Percentiles rank a stretch among this genome's conserved stretches.
These are phyloP conservation scores for Gymnothorax javanicus DNA, from an alignment of 2,797 vertebrate species.

Conservation along the genomic window DNA sequence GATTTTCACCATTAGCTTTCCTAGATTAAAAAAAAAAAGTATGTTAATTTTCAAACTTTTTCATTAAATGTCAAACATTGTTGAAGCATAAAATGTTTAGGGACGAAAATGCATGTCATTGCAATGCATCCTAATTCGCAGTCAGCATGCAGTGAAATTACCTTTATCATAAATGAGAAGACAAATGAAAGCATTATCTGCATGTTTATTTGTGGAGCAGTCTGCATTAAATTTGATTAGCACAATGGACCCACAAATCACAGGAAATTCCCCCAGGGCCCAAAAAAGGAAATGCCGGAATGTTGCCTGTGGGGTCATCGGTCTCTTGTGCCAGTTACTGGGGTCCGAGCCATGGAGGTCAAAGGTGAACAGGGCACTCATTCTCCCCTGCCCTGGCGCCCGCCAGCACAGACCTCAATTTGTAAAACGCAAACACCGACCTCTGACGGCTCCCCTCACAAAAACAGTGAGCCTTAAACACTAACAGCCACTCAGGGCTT, in stretches of 20 bases:
- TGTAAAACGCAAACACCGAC: conserved; percentile 75
- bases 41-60: neutral
- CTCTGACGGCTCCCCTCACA: conserved; percentile 77
- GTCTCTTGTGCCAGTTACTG: conserved; percentile 71
- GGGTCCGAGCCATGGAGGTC: conserved; percentile 76
- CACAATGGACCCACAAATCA: conserved; percentile 68
- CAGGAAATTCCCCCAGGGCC: conserved; percentile 71
- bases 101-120: neutral
- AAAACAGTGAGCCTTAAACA: conserved; percentile 75
- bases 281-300: conserved; percentile 72
- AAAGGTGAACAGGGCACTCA: conserved; percentile 77
- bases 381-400: conserved; percentile 82
- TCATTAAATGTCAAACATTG: neutral
- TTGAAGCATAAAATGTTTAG: neutral
- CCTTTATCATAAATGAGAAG: conserved; percentile 27
- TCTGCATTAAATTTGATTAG: conserved; percentile 76
- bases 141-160: neutral
- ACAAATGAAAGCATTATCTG: conserved; percentile 48
- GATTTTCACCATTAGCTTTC: neutral
- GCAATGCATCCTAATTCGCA: conserved; percentile 12
- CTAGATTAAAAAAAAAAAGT: neutral
- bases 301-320: conserved; percentile 70
- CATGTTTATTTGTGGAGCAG: conserved; percentile 73
- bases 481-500: conserved; percentile 70
- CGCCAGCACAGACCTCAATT: conserved; percentile 79